These are phyloP conservation scores for Athalia rosae DNA, from an alignment of 2,888 invertebrate species.

Conservation along the genomic window DNA sequence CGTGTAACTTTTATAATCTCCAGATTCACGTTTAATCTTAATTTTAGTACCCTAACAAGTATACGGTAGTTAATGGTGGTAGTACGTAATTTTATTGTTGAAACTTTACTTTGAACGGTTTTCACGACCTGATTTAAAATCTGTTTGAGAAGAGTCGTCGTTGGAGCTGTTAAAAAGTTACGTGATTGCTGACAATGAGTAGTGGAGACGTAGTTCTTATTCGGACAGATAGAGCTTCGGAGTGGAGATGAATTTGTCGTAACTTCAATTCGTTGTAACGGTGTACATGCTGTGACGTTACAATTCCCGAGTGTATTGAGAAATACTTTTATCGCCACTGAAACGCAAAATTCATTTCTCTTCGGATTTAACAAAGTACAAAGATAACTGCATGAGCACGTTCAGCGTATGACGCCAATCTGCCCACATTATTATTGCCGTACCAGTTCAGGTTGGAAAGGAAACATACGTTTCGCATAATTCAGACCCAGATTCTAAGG, in stretches of 20 bases:
- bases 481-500: slow-evolving; percentile 30
- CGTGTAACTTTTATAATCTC: slow-evolving; percentile 19
- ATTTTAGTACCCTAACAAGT: slow-evolving; percentile 12
- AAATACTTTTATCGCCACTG: not conserved
- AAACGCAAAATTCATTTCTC: not conserved
- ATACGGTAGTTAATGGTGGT: not conserved
- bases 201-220: slow-evolving; percentile 2
- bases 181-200: not conserved
- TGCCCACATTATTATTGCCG: slow-evolving; percentile 61
- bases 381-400: slow-evolving; percentile 54
- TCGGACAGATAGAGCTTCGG: not conserved
- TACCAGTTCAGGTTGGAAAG: slow-evolving; percentile 59
- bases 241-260: slow-evolving; percentile 1
- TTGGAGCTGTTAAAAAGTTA: slow-evolving; percentile 35
- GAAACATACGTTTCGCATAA: slow-evolving; percentile 7
- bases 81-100: slow-evolving; percentile 27
- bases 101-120: not conserved
- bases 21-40: slow-evolving; percentile 24
- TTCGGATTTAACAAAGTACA: slow-evolving; percentile 41
- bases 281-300: not conserved
- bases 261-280: slow-evolving; percentile 5
- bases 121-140: slow-evolving; percentile 36
- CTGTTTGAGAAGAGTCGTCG: slow-evolving; percentile 20
- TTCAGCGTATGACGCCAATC: slow-evolving; percentile 61
- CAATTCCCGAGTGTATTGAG: slow-evolving; percentile 1